phyloP scores from a whole-genome alignment of 2,797 vertebrate species.

The Syndactyla subalaris region DNA sequence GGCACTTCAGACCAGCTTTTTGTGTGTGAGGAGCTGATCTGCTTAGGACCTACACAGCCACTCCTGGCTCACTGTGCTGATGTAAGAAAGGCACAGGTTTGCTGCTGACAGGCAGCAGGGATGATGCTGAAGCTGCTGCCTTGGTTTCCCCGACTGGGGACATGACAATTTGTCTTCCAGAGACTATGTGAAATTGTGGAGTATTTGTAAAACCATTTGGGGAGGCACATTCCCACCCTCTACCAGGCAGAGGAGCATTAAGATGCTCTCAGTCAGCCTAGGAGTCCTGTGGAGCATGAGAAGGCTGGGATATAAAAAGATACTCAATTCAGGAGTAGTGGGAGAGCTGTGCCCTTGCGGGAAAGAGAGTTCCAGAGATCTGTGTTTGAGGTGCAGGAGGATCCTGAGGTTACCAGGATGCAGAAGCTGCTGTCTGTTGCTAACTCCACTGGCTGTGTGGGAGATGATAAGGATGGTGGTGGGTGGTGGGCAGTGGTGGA shows the following conservation, averaged over 20 bases:
- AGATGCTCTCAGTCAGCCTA: background rate
- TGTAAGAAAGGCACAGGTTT: background rate
- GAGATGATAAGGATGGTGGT: background rate
- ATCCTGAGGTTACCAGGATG: background rate
- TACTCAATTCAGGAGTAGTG: background rate
- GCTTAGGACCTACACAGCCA: background rate
- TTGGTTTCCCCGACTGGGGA: background rate
- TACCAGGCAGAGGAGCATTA: background rate
- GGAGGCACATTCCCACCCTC: background rate
- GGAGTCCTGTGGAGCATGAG: background rate
- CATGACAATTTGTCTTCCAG: background rate
- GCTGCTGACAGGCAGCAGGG: background rate
- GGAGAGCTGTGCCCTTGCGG: background rate
- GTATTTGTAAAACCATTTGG: background rate
- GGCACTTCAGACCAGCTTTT: background rate
- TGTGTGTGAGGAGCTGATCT: background rate
- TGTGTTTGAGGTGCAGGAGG: background rate
- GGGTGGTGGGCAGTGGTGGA: background rate
- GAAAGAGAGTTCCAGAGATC: background rate
- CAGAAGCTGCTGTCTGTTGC: background rate
- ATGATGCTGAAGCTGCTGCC: background rate
- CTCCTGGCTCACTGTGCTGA: background rate
- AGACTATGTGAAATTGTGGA: background rate
- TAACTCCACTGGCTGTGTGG: background rate
- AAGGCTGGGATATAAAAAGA: background rate